Conservation (phyloP, 2,113 vertebrate genomes). For the Hylia prasina region DNA sequence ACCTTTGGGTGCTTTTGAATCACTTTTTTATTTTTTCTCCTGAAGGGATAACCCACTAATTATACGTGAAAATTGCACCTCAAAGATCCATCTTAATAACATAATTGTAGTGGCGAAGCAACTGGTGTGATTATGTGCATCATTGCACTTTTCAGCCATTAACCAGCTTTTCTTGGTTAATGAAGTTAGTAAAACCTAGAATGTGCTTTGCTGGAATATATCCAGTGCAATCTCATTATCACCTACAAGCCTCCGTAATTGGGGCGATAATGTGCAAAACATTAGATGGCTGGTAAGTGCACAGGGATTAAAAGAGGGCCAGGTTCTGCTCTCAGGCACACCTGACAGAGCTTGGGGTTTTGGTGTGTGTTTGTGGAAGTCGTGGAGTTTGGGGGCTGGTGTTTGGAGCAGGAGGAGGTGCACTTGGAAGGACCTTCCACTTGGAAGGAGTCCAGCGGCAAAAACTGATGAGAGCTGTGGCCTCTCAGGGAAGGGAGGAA, state of each 20-base stretch:
- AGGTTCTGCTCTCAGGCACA: neutral
- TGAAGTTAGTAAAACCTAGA: conserved; percentile 58
- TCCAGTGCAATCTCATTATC: conserved; percentile 63
- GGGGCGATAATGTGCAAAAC: conserved; percentile 41
- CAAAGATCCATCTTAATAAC: conserved; percentile 53
- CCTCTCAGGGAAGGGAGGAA: neutral
- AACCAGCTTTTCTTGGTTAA: conserved; percentile 62
- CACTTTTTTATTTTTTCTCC: neutral
- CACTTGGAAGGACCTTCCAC: neutral
- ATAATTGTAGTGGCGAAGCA: conserved; percentile 49
- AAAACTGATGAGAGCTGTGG: neutral
- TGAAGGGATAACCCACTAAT: conserved; percentile 29
- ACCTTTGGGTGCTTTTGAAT: neutral
- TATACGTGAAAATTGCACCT: conserved; percentile 24
- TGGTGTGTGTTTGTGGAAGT: neutral
- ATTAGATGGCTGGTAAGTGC: neutral
- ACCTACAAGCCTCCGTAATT: conserved; percentile 46
- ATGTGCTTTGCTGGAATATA: conserved; percentile 44
- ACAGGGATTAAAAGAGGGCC: neutral
- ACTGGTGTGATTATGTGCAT: conserved; percentile 62
- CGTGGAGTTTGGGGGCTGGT: neutral
- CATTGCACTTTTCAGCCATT: conserved; percentile 53
- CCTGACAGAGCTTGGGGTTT: neutral
- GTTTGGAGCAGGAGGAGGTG: neutral
- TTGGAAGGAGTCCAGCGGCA: neutral